Base-by-base conservation (phyloP, 2,797 vertebrate species). In the Pseudomugil tenellus region DNA sequence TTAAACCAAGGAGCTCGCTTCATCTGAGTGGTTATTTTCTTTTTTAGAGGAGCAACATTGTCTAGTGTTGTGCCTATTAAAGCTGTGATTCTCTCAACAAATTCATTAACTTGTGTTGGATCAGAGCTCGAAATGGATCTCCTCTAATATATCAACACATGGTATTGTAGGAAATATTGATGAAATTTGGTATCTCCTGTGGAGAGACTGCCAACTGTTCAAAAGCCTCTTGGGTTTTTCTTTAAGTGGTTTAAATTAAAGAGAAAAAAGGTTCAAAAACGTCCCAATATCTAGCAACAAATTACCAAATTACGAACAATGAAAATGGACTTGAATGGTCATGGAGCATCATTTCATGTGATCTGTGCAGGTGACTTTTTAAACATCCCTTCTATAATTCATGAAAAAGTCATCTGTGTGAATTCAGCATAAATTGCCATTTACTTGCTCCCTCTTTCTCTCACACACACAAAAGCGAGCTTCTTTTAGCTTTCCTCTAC, bases 401-500 rank as follows among this genome's bases (percentile, higher is more conserved):
- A 49, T 23, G 11, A 23, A 23, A 49, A 49, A 23, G 19, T 23
- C 46, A 9, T 4, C 35, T 64, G 41, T 41, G 26, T 64, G 12
- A 64, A 54, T 54, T 63, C 19, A 41, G 14, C 51, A 41, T 54
- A 64, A 54, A 54, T 21, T 48, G n/a, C 3, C 21, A 23, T 11
- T 49, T 12, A 21, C 17, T 21, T 6, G 1, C 21, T 23, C 21
- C 4, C 21, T 32, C 54, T 66, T 67, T 70, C 55, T 65, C 32
- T 53, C 43, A 61, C 28, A 62, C 34, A 70, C 64, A 60, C 26
- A 61, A 16, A 58, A 16, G 25, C 25, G 62, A 49, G 49, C 67
- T 80, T 74, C 66, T 62, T 77, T 75, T 60, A 70, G 72, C 74
- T 65, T 74, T n/a, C 72, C 80, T 75, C 64, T 58, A 34, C 64